Percentiles rank a stretch among this genome's conserved stretches.
phyloP scores from a whole-genome alignment of 2,888 invertebrate species.

The Chrysopilus asiliformis region DNA sequence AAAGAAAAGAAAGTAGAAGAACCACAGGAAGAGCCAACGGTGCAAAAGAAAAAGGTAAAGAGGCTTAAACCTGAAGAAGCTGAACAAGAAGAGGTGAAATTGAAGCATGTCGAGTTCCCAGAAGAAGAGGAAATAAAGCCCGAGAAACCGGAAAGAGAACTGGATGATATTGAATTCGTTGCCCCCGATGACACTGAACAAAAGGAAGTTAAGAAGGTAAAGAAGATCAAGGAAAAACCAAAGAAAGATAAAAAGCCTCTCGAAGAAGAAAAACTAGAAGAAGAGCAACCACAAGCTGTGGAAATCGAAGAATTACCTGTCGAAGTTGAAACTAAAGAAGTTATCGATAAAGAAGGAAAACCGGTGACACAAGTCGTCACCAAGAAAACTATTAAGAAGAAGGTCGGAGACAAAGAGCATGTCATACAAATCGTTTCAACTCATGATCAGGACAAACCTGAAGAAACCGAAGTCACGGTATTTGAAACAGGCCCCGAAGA shows the following conservation, averaged over 20 bases:
- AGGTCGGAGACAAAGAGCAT: slow-evolving; percentile 30
- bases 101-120: too few relatives aligned
- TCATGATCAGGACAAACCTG: too few relatives aligned
- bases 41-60: slow-evolving; percentile 17
- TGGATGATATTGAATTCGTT: slow-evolving; percentile 14
- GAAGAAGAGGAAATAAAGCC: slow-evolving; percentile 15
- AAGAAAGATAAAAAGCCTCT: slow-evolving; percentile 21
- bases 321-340: slow-evolving; percentile 33
- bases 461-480: too few relatives aligned
- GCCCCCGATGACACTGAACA: slow-evolving; percentile 8
- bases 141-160: slow-evolving; percentile 25
- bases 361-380: slow-evolving; percentile 32
- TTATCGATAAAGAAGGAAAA: slow-evolving; percentile 31
- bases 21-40: slow-evolving; percentile 15
- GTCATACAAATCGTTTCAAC: slow-evolving; percentile 33
- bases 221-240: slow-evolving; percentile 17
- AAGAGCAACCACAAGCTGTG: slow-evolving; percentile 13
- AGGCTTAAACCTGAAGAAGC: slow-evolving; percentile 6
- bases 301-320: slow-evolving; percentile 31
- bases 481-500: too few relatives aligned
- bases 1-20: slow-evolving; percentile 19
- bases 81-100: slow-evolving; percentile 25
- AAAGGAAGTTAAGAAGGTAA: slow-evolving; percentile 3
- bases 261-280: slow-evolving; percentile 11
- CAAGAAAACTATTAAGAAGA: slow-evolving; percentile 34